Base-by-base conservation (phyloP, 2,113 vertebrate species). In the Oryzias curvinotus region DNA sequence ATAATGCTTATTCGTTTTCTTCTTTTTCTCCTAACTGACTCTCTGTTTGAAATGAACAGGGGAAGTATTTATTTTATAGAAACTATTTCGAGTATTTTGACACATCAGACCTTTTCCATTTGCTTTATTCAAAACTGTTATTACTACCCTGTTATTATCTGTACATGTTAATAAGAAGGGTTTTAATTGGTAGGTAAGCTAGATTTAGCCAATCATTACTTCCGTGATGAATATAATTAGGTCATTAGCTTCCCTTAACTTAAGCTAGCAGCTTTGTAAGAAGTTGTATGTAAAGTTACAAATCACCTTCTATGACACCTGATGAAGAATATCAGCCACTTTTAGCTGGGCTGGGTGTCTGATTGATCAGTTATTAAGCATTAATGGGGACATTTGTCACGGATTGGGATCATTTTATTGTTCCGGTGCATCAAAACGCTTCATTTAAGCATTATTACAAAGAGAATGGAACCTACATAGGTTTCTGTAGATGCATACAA, bases 201-300 rank as follows among this genome's bases (percentile, higher is more conserved):
- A 36, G 36, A 10, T 36, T 36, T 36, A 36, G 36, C n/a, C 5
- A 18, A 49, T 18, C 25, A 5, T 7, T 13, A 15, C n/a, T 48
- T 14, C 44, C 53, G 21, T 23, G 18, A 59, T 25, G 14, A 7
- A 10, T n/a, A 50, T 28, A 7, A 49, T 62, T 41, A 68, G 71
- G n/a, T 65, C 21, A 16, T 59, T 36, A 28, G 45, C 7, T 51
- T 50, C n/a, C n/a, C 43, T 49, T 19, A n/a, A n/a, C n/a, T 30
- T 23, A 51, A 70, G 26, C 23, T 59, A 57, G 30, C 46, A 57
- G 30, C 46, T 75, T 52, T 46, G 17, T 65, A 59, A 62, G 47
- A 55, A 52, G 19, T 28, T 26, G 36, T 61, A 63, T 82, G 61
- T 63, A 79, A 68, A 81, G 75, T 15, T 86, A 77, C 78, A 85